Evolutionary conservation across 2,888 invertebrate genomes (phyloP), one percentile per base, ranked within the genome.

Genomic region (Agelastica alni): DNA sequence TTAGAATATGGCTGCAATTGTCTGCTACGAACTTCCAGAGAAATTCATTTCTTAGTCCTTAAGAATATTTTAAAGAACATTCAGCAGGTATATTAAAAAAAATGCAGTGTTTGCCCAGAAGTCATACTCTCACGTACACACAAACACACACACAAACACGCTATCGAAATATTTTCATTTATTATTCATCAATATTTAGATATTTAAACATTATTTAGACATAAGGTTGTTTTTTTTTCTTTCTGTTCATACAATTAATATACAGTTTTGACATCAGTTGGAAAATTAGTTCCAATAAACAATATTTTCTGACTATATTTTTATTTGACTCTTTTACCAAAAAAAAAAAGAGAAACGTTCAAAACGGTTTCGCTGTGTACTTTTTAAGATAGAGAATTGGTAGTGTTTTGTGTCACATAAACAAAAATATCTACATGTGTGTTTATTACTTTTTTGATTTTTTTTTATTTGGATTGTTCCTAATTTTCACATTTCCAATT

Each of bases 1-100:
- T 71, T 71, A 69, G 69, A 65, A 58, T 56, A 59, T 60, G 67
- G 62, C 63, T 61, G 62, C 58, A 57, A 60, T 60, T 62, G 53
- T 59, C 61, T 57, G 56, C 61, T 59, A 59, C 58, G 58, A 56
- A 51, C 60, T 61, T 56, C 61, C 39, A 60, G 65, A 63, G 59
- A 61, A 62, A 49, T 16, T 57, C 51, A 51, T 65, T 66, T 66
- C 63, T 63, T 65, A 64, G 56, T 56, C 57, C 49, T 61, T 64
- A 62, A 64, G 66, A 64, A 64, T 58, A 56, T 59, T 65, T 62
- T 64, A 63, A 60, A 49, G 41, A 46, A 26, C 64, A 64, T 55
- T 60, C 58, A 46, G 54, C 55, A 56, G 55, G 48, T 49, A 49
- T 49, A 49, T 41, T 49, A 53, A 56, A 42, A 36, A 32, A 20